Evolutionary conservation across 2,113 vertebrate genomes (phyloP), one percentile per base, ranked within the genome.

Genomic region (Thalassarche chlororhynchos): DNA sequence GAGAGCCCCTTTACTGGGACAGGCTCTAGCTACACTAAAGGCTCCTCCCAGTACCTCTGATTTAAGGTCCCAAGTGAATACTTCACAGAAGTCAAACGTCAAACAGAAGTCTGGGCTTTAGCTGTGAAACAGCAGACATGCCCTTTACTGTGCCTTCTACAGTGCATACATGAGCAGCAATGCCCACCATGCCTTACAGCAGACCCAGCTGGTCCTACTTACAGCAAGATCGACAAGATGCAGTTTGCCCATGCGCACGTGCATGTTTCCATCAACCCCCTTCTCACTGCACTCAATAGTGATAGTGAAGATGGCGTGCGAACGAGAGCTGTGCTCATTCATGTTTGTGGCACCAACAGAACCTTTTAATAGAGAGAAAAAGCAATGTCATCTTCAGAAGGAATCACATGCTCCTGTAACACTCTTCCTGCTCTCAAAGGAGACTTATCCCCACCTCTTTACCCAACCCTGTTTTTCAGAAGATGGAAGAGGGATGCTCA

Each of bases 281-380:
- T 99, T 99, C 96, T 99, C 99, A 6, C 99, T 99, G 98, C 99
- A 99, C 95, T 99, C 99, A 3, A 99, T 99, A 51, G 99, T 99
- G 93, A 99, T 99, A 3, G 99, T 99, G 97, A 99, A 99, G 97
- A 99, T 99, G 77, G 99, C 99, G 2, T 99, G 99, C 0, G 99
- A 99, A 17, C 99, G 99, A 10, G 99, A 99, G 93, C 99, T 99
- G 97, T 99, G 99, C 87, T 99, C 99, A 6, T 99, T 99, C 99
- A 99, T 99, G 94, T 99, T 99, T 17, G 99, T 99, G 75, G 99
- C 99, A 68, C 99, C 99, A 57, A 99, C 99, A 86, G 99, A 99
- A 38, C 99, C 99, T 99, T 89, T 38, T 2, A 20, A 87, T 0
- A 58, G 38, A 55, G 75, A 36, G 57, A 71, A 49, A 92, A 25